Evolutionary conservation across 2,113 vertebrate species (phyloP).

Genomic region (Cisticola juncidis): DNA sequence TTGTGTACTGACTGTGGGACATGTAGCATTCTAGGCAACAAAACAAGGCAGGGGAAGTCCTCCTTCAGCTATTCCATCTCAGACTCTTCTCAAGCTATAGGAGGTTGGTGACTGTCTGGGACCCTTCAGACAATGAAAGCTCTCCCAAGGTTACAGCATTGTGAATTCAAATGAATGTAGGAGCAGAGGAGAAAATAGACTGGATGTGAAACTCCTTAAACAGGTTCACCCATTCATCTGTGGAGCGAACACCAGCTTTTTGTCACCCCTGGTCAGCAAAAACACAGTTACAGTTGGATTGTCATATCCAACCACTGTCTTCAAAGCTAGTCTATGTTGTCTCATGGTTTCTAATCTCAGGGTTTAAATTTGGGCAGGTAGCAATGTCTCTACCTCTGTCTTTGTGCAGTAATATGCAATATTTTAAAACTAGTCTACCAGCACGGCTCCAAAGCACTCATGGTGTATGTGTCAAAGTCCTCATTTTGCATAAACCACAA

Average conservation of each 20-base stretch:
- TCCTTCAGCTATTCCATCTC: not conserved
- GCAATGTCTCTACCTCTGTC: not conserved
- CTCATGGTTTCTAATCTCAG: not conserved
- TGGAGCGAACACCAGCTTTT: not conserved
- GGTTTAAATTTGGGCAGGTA: not conserved
- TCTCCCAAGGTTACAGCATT: not conserved
- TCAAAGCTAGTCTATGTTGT: not conserved
- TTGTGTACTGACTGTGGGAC: accelerated
- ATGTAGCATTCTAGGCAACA: not conserved
- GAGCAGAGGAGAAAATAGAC: not conserved
- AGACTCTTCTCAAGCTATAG: not conserved
- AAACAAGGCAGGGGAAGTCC: accelerated
- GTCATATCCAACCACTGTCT: not conserved
- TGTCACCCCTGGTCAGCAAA: not conserved
- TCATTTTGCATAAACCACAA: not conserved
- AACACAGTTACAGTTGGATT: not conserved
- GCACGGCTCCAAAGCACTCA: not conserved
- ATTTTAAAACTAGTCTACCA: not conserved
- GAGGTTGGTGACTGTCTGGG: not conserved
- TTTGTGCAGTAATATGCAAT: not conserved
- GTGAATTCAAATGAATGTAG: not conserved
- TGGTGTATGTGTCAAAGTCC: accelerated
- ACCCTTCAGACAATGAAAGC: not conserved
- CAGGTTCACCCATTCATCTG: not conserved
- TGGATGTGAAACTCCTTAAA: not conserved